These are phyloP conservation scores for Drosophila grimshawi DNA, from an alignment of 1,140 invertebrate species.

Conservation along the genomic window DNA sequence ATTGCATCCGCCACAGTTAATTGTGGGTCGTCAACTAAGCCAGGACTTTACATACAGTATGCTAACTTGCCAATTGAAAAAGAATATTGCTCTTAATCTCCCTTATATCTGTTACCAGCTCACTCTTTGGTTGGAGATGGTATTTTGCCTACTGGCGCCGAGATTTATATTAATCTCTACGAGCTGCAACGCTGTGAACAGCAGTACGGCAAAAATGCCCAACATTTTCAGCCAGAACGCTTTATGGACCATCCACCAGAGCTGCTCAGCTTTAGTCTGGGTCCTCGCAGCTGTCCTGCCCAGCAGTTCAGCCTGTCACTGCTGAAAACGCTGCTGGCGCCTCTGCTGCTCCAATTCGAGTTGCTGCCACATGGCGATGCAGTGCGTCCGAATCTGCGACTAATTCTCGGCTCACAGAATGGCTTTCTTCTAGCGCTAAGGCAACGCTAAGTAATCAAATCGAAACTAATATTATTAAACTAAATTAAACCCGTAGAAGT, in stretches of 20 bases:
- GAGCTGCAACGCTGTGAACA: constrained; percentile 56
- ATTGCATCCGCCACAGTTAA: constrained; percentile 63
- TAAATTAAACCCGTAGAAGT: no score
- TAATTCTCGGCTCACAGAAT: constrained; percentile 51
- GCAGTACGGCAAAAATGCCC: constrained; percentile 8
- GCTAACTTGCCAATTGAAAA: background rate
- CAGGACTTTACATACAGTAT: constrained; percentile 56
- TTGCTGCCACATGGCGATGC: constrained; percentile 58
- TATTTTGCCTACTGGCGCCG: constrained; percentile 47
- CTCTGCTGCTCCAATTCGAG: constrained; percentile 48
- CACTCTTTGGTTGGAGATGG: constrained; percentile 53
- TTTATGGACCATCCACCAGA: constrained; percentile 41
- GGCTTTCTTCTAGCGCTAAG: constrained; percentile 64
- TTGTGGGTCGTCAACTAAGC: constrained; percentile 45
- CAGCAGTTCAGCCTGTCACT: constrained; percentile 46
- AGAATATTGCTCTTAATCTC: background rate
- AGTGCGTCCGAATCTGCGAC: constrained; percentile 33
- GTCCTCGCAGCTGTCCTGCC: constrained; percentile 62
- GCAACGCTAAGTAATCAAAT: constrained; percentile 2
- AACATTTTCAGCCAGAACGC: constrained; percentile 45
- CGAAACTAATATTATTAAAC: background rate
- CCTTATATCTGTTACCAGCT: constrained; percentile 18
- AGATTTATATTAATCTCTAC: constrained; percentile 63
- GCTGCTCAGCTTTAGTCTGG: constrained; percentile 54
- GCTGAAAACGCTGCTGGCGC: constrained; percentile 43